phyloP scores from a whole-genome alignment of 2,797 vertebrate species.

The Epinephelus coioides region DNA sequence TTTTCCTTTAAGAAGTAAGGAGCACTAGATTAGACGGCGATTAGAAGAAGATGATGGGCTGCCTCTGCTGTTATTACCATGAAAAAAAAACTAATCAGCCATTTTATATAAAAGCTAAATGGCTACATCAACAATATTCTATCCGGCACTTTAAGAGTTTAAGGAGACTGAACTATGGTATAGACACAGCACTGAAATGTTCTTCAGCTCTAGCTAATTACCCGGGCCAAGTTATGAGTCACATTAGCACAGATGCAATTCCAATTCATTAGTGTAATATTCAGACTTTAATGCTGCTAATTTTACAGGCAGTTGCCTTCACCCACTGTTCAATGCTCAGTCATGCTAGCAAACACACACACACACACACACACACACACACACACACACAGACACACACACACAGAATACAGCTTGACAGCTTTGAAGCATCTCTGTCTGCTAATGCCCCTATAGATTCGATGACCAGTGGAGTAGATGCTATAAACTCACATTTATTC shows the following conservation, averaged over 20 bases:
- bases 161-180: not conserved
- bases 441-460: constrained; percentile 19
- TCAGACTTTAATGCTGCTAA: constrained; percentile 35
- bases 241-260: constrained; percentile 33
- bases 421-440: constrained; percentile 11
- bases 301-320: constrained; percentile 22
- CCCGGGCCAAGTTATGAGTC: constrained; percentile 23
- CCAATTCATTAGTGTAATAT: constrained; percentile 40
- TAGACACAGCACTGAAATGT: not conserved
- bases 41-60: not conserved
- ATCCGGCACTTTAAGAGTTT: not conserved
- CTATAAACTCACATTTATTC: constrained; percentile 33
- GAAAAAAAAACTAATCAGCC: not conserved
- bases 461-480: constrained; percentile 12
- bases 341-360: constrained; percentile 21
- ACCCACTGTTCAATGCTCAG: constrained; percentile 25
- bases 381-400: not conserved
- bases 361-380: constrained; percentile 9
- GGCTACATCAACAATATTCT: constrained; percentile 12
- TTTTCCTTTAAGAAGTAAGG: not conserved
- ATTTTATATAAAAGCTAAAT: constrained; percentile 18
- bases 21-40: not conserved
- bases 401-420: constrained; percentile 3
- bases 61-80: constrained; percentile 17
- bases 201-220: constrained; percentile 12